These are phyloP conservation scores for Brachyalestes nurse DNA, from an alignment of 2,797 vertebrate species.

Conservation along the genomic window DNA sequence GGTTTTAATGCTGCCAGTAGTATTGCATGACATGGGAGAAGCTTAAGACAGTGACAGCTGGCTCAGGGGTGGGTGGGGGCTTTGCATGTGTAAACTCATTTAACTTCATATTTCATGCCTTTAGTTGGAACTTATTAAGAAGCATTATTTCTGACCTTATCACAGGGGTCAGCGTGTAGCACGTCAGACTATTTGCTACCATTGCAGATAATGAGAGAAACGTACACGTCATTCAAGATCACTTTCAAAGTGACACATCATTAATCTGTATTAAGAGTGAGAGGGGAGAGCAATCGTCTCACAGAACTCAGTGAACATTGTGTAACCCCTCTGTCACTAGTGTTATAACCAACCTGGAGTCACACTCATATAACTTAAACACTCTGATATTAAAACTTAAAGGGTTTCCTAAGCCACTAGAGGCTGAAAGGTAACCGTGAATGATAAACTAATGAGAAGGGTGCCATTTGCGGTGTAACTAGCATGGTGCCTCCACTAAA, in stretches of 20 bases:
- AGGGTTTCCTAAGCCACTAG: too few relatives aligned
- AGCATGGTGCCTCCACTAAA: too few relatives aligned
- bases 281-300: background rate
- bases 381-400: too few relatives aligned
- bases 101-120: constrained; percentile 1
- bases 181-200: background rate
- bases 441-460: too few relatives aligned
- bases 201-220: constrained; percentile 23
- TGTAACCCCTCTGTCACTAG: too few relatives aligned
- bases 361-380: too few relatives aligned
- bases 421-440: too few relatives aligned
- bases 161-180: background rate
- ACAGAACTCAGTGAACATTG: background rate
- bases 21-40: background rate
- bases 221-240: constrained; percentile 19
- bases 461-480: too few relatives aligned
- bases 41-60: too few relatives aligned
- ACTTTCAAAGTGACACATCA: constrained; percentile 35
- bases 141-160: background rate
- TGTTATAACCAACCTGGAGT: too few relatives aligned
- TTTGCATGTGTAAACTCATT: background rate
- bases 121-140: constrained; percentile 20
- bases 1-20: background rate
- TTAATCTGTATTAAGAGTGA: constrained; percentile 32
- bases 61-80: background rate